phyloP scores from a whole-genome alignment of 2,797 vertebrate species.

The Pachyuromys duprasi region DNA sequence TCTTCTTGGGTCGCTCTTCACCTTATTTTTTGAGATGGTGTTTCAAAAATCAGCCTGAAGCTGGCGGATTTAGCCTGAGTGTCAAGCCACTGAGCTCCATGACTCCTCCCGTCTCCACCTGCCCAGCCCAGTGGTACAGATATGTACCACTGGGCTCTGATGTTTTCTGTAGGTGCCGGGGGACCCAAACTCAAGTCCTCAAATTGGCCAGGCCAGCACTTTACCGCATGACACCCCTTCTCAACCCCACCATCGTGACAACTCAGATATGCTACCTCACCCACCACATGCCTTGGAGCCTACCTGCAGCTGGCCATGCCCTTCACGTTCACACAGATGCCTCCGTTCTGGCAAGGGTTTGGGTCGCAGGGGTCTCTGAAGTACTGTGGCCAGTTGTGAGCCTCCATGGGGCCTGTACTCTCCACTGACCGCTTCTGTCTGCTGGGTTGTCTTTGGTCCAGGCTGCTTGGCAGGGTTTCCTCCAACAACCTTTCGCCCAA shows the following conservation, averaged over 20 bases:
- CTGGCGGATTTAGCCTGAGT: neutral
- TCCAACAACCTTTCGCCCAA: neutral
- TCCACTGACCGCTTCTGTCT: slow-evolving; percentile 80
- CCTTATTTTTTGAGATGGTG: neutral
- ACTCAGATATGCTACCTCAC: neutral
- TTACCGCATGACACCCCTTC: neutral
- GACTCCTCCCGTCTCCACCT: neutral
- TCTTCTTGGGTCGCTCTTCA: neutral
- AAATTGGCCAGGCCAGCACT: neutral
- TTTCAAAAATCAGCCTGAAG: neutral
- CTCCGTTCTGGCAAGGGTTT: slow-evolving; percentile 92
- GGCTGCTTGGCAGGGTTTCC: neutral
- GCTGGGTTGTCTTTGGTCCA: neutral
- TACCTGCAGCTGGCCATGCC: slow-evolving; percentile 93
- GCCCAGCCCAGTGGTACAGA: neutral
- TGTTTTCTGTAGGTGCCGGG: neutral
- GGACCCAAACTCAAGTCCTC: neutral
- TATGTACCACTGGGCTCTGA: neutral
- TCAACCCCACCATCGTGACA: fast-evolving
- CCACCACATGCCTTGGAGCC: neutral
- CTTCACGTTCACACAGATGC: slow-evolving; percentile 89
- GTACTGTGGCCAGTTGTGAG: slow-evolving; percentile 62
- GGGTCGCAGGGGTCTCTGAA: slow-evolving; percentile 86
- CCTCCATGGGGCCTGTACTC: slow-evolving; percentile 63
- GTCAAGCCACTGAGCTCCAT: neutral